These are phyloP conservation scores for Tragelaphus imberbis DNA, from an alignment of 2,113 vertebrate genomes.

Conservation along the genomic window DNA sequence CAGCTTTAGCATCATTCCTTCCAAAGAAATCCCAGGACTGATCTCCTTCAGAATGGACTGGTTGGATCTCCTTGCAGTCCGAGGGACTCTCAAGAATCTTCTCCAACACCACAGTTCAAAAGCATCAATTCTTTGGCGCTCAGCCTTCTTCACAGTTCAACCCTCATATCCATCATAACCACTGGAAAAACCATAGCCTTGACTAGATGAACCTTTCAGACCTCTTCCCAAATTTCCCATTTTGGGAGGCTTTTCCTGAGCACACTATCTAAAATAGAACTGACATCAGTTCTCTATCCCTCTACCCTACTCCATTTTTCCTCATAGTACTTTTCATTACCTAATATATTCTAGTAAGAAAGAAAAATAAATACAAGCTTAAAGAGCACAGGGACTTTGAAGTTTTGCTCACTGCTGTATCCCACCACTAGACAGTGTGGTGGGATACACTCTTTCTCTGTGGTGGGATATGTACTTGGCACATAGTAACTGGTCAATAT, in stretches of 20 bases:
- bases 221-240: background rate
- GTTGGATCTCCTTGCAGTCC: no score
- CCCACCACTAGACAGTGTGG: background rate
- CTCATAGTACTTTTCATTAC: background rate
- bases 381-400: background rate
- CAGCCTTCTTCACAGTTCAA: no score
- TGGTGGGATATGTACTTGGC: background rate
- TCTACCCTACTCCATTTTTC: background rate
- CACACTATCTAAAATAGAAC: background rate
- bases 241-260: background rate
- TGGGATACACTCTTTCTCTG: no score
- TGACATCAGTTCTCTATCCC: background rate
- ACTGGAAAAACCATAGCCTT: no score
- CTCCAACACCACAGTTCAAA: no score
- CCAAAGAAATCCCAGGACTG: no score
- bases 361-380: slow-evolving; percentile 19
- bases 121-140: no score
- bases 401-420: background rate
- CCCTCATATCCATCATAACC: no score
- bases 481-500: background rate
- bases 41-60: no score
- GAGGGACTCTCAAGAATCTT: no score
- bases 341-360: background rate
- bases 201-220: background rate
- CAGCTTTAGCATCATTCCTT: no score